Conservation (phyloP, 2,797 vertebrate species). For the Pantherophis vulpinus region DNA sequence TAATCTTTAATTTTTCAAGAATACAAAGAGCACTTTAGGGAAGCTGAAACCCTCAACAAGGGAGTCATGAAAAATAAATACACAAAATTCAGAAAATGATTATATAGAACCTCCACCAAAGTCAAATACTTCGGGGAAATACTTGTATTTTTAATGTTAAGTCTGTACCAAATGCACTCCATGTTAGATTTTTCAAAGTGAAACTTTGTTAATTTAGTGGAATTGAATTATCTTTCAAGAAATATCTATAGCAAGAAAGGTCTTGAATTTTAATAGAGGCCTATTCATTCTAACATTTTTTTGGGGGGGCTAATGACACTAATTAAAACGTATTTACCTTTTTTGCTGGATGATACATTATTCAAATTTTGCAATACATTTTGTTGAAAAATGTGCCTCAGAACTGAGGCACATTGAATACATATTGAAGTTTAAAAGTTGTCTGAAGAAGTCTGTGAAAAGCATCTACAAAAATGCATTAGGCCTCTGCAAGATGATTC, state of each 20-base stretch:
- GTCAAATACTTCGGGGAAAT: background rate
- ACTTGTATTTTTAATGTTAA: background rate
- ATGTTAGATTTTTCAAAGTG: background rate
- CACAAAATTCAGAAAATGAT: background rate
- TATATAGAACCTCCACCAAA: background rate
- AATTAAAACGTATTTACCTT: background rate
- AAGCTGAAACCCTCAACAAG: background rate
- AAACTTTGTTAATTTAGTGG: background rate
- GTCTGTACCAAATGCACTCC: background rate
- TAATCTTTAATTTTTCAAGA: conserved; percentile 28
- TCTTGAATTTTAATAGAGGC: background rate
- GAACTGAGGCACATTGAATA: background rate
- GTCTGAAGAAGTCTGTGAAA: background rate
- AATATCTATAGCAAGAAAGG: background rate
- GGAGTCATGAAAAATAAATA: conserved; percentile 20
- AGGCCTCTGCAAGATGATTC: background rate
- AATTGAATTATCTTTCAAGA: background rate
- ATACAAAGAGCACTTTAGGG: background rate
- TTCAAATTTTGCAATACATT: background rate
- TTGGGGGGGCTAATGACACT: background rate
- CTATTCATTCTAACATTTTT: background rate
- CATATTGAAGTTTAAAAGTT: background rate
- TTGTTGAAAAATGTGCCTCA: background rate
- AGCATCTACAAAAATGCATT: background rate
- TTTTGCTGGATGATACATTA: background rate